Conservation (phyloP, 2,113 vertebrate genomes). For the Illadopsis cleaveri region DNA sequence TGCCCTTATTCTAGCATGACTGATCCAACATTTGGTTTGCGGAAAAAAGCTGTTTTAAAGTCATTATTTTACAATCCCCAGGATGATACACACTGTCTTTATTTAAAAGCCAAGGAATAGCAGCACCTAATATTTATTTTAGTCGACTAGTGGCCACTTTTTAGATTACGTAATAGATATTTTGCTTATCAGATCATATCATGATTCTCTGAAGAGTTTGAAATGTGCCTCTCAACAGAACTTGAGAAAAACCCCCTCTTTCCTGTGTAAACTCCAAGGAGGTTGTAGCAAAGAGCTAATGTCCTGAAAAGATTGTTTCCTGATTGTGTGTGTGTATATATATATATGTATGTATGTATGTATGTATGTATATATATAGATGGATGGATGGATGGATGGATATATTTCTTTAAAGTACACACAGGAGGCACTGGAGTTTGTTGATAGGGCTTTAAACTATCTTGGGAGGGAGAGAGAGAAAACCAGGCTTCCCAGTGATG, state of each 20-base stretch:
- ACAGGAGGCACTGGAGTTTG: not conserved
- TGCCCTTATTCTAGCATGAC: not conserved
- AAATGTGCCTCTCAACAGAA: not conserved
- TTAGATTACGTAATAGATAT: not conserved
- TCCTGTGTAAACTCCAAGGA: not conserved
- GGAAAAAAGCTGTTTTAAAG: slow-evolving; percentile 14
- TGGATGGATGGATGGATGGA: not conserved
- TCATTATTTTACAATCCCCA: not conserved
- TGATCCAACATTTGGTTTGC: not conserved
- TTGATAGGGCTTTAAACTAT: not conserved
- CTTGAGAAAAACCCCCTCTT: not conserved
- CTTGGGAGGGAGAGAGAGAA: not conserved
- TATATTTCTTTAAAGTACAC: not conserved
- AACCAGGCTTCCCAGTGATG: not conserved
- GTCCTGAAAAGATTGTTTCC: not conserved
- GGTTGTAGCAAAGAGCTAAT: not conserved
- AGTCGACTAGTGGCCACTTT: not conserved
- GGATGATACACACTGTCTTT: not conserved
- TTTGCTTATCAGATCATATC: not conserved
- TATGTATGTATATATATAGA: too few species aligned
- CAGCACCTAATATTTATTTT: not conserved
- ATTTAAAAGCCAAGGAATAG: not conserved
- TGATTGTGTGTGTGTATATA: rapidly evolving
- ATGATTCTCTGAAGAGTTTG: not conserved
- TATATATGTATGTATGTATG: rapidly evolving